phyloP scores from a whole-genome alignment of 2,113 vertebrate species.

The Esox niger region DNA sequence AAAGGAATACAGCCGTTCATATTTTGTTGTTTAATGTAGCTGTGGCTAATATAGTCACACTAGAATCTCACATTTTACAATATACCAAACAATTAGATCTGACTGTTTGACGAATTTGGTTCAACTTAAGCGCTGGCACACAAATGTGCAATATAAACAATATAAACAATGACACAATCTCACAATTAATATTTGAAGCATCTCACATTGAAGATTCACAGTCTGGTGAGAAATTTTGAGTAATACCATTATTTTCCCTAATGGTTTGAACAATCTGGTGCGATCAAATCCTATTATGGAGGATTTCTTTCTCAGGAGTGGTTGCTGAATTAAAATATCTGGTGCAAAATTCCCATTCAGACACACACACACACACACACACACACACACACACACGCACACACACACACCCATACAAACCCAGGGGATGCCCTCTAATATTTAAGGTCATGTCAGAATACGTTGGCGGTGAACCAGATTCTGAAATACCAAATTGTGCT shows the following conservation, averaged over 20 bases:
- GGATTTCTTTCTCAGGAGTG: conserved; percentile 57
- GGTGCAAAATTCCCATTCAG: conserved; percentile 59
- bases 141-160: too few species aligned
- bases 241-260: conserved; percentile 61
- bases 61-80: too few species aligned
- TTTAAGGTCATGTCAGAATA: conserved; percentile 59
- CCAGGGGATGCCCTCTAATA: conserved; percentile 53
- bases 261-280: conserved; percentile 67
- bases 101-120: neutral
- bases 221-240: conserved; percentile 62
- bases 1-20: too few species aligned
- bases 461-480: conserved; percentile 56
- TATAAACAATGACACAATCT: conserved; percentile 45
- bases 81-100: neutral
- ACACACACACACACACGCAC: conserved; percentile 51
- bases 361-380: conserved; percentile 51
- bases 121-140: conserved; percentile 13
- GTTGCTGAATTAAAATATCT: conserved; percentile 64
- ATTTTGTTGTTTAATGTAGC: too few species aligned
- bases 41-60: too few species aligned
- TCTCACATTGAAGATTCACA: conserved; percentile 59
- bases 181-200: conserved; percentile 67
- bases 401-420: conserved; percentile 48
- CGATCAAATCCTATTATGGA: conserved; percentile 65
- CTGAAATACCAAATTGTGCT: conserved; percentile 59